Evolutionary conservation across 1,140 invertebrate genomes (phyloP).

Genomic region (Kradibia gibbosae): DNA sequence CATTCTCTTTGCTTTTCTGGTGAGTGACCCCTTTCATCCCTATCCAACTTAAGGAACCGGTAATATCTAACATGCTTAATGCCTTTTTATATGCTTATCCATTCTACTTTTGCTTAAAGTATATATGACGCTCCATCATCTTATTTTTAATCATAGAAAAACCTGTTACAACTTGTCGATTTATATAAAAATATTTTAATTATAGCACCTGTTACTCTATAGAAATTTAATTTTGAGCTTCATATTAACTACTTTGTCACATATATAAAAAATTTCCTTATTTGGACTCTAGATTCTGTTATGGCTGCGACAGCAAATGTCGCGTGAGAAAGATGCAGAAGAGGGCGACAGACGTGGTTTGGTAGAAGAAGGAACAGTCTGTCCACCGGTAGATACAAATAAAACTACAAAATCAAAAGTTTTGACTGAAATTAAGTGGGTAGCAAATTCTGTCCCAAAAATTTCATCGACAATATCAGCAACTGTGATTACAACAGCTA

Average conservation of each 20-base stretch:
- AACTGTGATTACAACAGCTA: constrained; percentile 8
- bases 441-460: constrained; percentile 64
- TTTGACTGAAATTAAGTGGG: constrained; percentile 67
- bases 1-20: constrained; percentile 71
- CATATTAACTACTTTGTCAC: too few species aligned
- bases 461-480: constrained; percentile 17
- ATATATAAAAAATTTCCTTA: neutral
- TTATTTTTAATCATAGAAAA: too few species aligned
- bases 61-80: too few species aligned
- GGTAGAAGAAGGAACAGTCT: constrained; percentile 67
- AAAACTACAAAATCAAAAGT: constrained; percentile 63
- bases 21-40: too few species aligned
- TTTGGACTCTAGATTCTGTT: constrained; percentile 64
- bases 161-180: too few species aligned
- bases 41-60: too few species aligned
- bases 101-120: too few species aligned
- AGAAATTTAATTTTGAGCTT: too few species aligned
- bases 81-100: too few species aligned
- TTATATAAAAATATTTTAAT: too few species aligned
- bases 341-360: constrained; percentile 69
- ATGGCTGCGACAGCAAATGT: constrained; percentile 74
- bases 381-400: constrained; percentile 58
- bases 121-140: too few species aligned
- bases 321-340: constrained; percentile 71
- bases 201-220: too few species aligned